Evolutionary conservation across 2,888 invertebrate genomes (phyloP).

Genomic region (Colletes collaris): DNA sequence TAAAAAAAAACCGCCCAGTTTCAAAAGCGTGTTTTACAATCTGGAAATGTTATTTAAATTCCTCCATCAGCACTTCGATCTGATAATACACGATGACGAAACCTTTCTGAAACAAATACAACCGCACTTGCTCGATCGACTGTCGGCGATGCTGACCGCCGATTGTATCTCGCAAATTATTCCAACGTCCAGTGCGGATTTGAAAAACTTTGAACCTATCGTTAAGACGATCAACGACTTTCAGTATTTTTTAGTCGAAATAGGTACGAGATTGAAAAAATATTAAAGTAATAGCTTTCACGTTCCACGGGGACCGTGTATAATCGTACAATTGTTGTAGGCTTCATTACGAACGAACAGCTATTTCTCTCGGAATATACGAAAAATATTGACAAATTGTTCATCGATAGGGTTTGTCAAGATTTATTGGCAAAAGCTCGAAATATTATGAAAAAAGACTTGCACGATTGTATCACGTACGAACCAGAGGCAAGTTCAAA

Average conservation of each 20-base stretch:
- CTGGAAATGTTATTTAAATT: slow-evolving; percentile 85
- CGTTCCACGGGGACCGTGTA: too few relatives aligned
- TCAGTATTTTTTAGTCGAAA: slow-evolving; percentile 86
- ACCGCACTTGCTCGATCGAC: slow-evolving; percentile 84
- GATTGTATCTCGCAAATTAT: slow-evolving; percentile 91
- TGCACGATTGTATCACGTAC: slow-evolving; percentile 87
- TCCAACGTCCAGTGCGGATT: slow-evolving; percentile 89
- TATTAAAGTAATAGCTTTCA: too few relatives aligned
- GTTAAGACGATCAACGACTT: slow-evolving; percentile 87
- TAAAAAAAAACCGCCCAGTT: slow-evolving; percentile 81
- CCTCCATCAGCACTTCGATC: slow-evolving; percentile 85
- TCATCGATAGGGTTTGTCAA: slow-evolving; percentile 90
- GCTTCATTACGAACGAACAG: slow-evolving; percentile 85
- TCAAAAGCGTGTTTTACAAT: slow-evolving; percentile 85
- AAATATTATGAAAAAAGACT: slow-evolving; percentile 90
- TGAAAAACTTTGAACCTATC: slow-evolving; percentile 87
- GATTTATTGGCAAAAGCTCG: slow-evolving; percentile 88
- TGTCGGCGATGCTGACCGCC: slow-evolving; percentile 88
- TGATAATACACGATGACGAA: slow-evolving; percentile 82
- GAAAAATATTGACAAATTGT: slow-evolving; percentile 89
- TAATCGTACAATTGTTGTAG: slow-evolving; percentile 57
- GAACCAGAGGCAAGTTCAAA: slow-evolving; percentile 79
- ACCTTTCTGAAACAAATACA: slow-evolving; percentile 85
- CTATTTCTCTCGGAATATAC: slow-evolving; percentile 88
- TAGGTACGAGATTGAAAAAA: slow-evolving; percentile 75